Evolutionary conservation across 2,113 vertebrate species (phyloP).

Genomic region (Sapajus apella): DNA sequence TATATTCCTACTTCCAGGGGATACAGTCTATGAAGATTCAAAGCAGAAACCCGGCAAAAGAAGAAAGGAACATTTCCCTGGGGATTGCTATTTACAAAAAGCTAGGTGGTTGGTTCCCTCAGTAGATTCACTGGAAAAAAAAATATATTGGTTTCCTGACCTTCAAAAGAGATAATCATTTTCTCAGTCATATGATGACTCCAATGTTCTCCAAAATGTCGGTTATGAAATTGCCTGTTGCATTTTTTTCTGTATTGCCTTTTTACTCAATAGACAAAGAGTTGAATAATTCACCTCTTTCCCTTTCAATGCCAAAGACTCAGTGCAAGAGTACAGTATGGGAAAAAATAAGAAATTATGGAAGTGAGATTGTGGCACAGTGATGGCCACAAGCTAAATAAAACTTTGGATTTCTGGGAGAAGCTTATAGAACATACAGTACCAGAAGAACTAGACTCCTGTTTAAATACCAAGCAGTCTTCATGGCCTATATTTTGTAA

Average conservation of each 20-base stretch:
- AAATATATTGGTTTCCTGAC: constrained; percentile 57
- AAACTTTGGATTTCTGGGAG: neutral
- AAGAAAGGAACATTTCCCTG: neutral
- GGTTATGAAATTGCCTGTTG: constrained; percentile 44
- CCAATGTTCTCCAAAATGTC: constrained; percentile 65
- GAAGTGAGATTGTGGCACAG: neutral
- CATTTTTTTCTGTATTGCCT: constrained; percentile 34
- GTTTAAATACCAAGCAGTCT: neutral
- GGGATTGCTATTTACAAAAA: neutral
- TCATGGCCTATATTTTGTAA: neutral
- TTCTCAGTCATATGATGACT: constrained; percentile 40
- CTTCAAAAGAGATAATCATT: constrained; percentile 69
- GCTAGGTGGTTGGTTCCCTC: constrained; percentile 24
- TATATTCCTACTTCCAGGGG: neutral
- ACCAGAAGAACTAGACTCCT: neutral
- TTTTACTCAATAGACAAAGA: neutral
- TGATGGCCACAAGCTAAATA: neutral
- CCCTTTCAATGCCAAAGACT: neutral
- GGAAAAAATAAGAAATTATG: neutral
- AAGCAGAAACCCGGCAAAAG: neutral
- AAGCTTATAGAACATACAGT: neutral
- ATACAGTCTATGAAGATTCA: neutral
- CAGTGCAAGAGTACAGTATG: neutral
- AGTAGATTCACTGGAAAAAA: constrained; percentile 38
- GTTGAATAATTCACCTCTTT: constrained; percentile 43